phyloP scores from a whole-genome alignment of 2,113 vertebrate genomes.

The Serinus canaria region DNA sequence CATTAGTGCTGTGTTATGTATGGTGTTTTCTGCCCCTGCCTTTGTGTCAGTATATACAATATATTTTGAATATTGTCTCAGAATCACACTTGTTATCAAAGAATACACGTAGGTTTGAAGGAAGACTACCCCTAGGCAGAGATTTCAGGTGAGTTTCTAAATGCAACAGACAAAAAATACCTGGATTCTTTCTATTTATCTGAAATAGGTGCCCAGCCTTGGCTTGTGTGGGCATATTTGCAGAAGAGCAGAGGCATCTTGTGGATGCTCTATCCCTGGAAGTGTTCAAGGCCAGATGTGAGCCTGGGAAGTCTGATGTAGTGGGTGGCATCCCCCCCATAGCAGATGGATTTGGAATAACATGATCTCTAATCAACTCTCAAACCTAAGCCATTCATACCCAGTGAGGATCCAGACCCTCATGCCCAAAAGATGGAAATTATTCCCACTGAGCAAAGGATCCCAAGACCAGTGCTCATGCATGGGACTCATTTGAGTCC shows the following conservation, averaged over 20 bases:
- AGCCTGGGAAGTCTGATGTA: neutral
- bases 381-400: neutral
- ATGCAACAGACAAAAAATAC: neutral
- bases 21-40: neutral
- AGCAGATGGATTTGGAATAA: neutral
- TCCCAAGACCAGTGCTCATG: neutral
- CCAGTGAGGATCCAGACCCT: neutral
- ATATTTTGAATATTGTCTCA: neutral
- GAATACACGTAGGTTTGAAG: neutral
- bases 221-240: neutral
- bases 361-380: neutral
- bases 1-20: neutral
- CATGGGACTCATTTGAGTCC: fast-evolving
- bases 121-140: neutral
- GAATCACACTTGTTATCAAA: neutral
- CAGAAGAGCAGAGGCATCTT: neutral
- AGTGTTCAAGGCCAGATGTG: neutral
- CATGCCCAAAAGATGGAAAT: neutral
- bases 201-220: neutral
- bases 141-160: neutral
- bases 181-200: neutral
- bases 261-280: neutral
- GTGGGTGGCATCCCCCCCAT: neutral
- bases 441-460: neutral
- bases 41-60: neutral